Evolutionary conservation across 1,140 invertebrate species (phyloP).

Genomic region (Drosophila lacteicornis): DNA sequence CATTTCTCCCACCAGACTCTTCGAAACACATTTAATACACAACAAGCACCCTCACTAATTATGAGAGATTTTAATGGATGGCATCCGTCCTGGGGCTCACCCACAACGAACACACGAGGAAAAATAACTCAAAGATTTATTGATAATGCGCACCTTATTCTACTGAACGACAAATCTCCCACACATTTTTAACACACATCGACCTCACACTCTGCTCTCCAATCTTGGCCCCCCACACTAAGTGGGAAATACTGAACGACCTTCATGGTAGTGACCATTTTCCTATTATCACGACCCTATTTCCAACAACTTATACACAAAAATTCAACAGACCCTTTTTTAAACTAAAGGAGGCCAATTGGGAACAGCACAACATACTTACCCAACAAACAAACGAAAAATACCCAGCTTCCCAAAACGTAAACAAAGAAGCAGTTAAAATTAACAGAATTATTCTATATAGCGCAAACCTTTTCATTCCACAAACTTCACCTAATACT

Average conservation of each 20-base stretch:
- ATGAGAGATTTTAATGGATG: constrained; percentile 38
- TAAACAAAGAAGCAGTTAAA: constrained; percentile 20
- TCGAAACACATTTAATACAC: constrained; percentile 5
- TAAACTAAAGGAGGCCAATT: constrained; percentile 18
- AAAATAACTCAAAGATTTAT: constrained; percentile 17
- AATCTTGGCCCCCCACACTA: constrained; percentile 21
- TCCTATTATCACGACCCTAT: constrained; percentile 35
- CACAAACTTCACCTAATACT: constrained; percentile 17
- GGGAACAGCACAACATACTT: constrained; percentile 2
- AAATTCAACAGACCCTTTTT: constrained; percentile 6
- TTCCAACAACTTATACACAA: constrained; percentile 5
- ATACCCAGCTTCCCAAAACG: not conserved
- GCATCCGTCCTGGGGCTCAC: constrained; percentile 15
- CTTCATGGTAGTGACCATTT: constrained; percentile 31
- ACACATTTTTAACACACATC: constrained; percentile 18
- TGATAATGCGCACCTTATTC: not conserved
- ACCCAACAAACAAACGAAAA: constrained; percentile 7
- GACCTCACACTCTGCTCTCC: not conserved
- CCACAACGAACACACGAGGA: constrained; percentile 18
- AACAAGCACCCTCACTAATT: constrained; percentile 6
- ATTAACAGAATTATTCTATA: constrained; percentile 19
- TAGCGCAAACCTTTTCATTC: constrained; percentile 17
- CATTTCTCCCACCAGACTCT: constrained; percentile 17
- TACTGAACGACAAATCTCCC: not conserved
- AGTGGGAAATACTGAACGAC: constrained; percentile 35